phyloP scores from a whole-genome alignment of 2,797 vertebrate genomes.

The Sebastes baramenuke region DNA sequence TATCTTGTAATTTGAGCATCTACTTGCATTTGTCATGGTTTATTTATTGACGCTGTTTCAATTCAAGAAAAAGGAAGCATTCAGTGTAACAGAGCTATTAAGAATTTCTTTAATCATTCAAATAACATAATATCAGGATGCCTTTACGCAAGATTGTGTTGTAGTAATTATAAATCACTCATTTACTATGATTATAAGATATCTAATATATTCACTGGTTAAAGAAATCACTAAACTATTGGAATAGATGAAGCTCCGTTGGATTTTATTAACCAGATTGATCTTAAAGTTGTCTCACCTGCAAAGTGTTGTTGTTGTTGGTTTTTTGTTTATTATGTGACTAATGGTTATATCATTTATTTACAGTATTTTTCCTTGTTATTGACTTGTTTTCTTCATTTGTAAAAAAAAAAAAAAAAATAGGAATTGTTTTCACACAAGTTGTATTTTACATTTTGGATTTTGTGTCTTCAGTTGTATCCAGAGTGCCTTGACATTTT shows the following conservation, averaged over 20 bases:
- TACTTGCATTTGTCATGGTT: slow-evolving; percentile 11
- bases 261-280: slow-evolving; percentile 14
- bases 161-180: slow-evolving; percentile 5
- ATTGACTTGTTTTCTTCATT: background rate
- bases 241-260: slow-evolving; percentile 1
- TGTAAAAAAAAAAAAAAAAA: background rate
- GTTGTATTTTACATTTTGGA: slow-evolving; percentile 39
- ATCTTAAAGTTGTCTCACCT: slow-evolving; percentile 30
- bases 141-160: slow-evolving; percentile 41
- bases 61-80: background rate
- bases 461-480: slow-evolving; percentile 69
- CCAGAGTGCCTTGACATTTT: slow-evolving; percentile 82
- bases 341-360: background rate
- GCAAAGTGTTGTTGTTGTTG: slow-evolving; percentile 20
- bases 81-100: background rate
- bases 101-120: background rate
- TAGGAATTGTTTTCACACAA: slow-evolving; percentile 10
- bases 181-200: slow-evolving; percentile 1
- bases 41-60: slow-evolving; percentile 3
- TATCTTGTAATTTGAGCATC: background rate
- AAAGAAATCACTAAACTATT: background rate
- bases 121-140: slow-evolving; percentile 18
- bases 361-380: background rate
- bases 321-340: slow-evolving; percentile 21
- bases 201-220: background rate